Conservation (phyloP, 2,797 vertebrate genomes). For the Myotis myotis region DNA sequence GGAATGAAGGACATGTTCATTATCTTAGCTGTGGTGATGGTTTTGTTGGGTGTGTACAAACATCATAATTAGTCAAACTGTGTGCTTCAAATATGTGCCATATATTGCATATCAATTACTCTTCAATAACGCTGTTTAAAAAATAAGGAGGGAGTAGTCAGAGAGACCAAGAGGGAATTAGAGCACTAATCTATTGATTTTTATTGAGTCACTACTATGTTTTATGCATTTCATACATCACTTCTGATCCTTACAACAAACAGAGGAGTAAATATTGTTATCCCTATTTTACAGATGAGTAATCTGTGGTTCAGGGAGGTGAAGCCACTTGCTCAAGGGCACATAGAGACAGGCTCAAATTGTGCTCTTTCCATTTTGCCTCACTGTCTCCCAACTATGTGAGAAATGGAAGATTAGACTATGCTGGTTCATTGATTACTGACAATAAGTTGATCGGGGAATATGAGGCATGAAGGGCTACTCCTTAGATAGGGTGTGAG, state of each 20-base stretch:
- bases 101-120: background rate
- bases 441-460: background rate
- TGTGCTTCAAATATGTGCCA: background rate
- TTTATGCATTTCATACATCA: background rate
- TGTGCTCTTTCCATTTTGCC: background rate
- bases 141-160: background rate
- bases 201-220: background rate
- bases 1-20: background rate
- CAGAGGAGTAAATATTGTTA: background rate
- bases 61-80: background rate
- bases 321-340: conserved; percentile 1
- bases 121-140: background rate
- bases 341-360: conserved; percentile 1
- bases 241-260: background rate
- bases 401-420: background rate
- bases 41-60: background rate
- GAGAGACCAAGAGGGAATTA: background rate
- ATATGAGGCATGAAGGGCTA: background rate
- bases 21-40: background rate
- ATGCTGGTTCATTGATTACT: background rate
- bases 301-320: background rate
- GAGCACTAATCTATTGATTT: background rate
- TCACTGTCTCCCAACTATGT: background rate
- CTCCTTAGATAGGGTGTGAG: background rate
- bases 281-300: too few relatives aligned